Conservation (phyloP, 2,113 vertebrate species). For the Furnarius figulus region DNA sequence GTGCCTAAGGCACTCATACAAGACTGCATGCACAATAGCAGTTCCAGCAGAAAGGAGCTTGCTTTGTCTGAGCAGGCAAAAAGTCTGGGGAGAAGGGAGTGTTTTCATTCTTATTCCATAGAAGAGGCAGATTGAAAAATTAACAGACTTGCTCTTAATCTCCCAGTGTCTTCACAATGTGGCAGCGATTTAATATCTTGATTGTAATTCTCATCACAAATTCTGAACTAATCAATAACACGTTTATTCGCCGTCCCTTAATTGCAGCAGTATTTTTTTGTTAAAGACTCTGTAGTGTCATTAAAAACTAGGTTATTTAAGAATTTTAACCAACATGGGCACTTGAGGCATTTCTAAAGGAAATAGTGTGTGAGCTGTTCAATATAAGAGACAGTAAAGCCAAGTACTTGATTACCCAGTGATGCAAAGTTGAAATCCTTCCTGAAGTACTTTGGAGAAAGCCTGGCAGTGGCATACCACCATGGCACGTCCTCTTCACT, state of each 20-base stretch:
- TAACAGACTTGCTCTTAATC: background rate
- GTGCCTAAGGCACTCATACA: background rate
- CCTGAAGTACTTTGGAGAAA: background rate
- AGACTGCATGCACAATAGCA: accelerated
- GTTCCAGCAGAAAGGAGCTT: background rate
- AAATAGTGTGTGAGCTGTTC: constrained; percentile 6
- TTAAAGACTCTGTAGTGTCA: constrained; percentile 34
- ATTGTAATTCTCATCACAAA: background rate
- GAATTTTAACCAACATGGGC: background rate
- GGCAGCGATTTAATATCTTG: background rate
- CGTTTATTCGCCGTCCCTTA: constrained; percentile 23
- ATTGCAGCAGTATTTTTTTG: constrained; percentile 37
- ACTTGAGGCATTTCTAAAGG: constrained; percentile 46
- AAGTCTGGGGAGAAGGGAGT: background rate
- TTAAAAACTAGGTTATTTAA: constrained; percentile 52
- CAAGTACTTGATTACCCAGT: background rate
- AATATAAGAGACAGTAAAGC: background rate
- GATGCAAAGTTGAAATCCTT: constrained; percentile 16
- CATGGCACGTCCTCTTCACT: background rate
- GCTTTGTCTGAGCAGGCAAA: background rate
- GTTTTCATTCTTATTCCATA: background rate
- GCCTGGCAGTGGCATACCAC: background rate
- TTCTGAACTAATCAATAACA: constrained; percentile 4
- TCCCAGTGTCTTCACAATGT: background rate
- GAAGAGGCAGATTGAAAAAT: background rate